Conservation (phyloP, 2,888 invertebrate species). For the Tipula helvola region DNA sequence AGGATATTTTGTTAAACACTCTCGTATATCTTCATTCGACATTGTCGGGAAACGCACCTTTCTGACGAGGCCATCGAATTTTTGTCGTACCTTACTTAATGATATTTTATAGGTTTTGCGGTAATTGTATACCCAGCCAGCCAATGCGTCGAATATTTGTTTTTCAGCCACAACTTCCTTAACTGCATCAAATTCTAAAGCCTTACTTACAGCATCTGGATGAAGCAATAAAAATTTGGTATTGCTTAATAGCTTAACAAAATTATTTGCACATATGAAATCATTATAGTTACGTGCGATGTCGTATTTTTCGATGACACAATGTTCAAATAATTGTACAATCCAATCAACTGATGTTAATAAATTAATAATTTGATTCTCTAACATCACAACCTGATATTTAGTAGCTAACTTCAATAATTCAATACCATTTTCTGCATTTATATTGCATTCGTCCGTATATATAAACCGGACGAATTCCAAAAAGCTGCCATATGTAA, state of each 20-base stretch:
- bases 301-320: background rate
- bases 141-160: background rate
- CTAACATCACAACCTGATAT: background rate
- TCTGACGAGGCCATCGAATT: background rate
- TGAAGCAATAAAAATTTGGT: no score
- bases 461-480: background rate
- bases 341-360: background rate
- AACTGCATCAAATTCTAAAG: no score
- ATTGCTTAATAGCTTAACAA: background rate
- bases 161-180: no score
- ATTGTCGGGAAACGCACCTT: background rate
- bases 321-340: background rate
- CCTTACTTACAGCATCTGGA: no score
- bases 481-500: background rate
- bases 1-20: background rate
- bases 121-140: background rate
- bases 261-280: background rate
- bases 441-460: background rate
- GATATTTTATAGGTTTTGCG: background rate
- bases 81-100: background rate
- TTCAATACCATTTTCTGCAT: background rate
- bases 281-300: background rate
- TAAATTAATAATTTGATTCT: background rate
- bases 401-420: background rate
- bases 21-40: background rate